Conservation (phyloP, 2,113 vertebrate species). For the Accipiter virgatus region DNA sequence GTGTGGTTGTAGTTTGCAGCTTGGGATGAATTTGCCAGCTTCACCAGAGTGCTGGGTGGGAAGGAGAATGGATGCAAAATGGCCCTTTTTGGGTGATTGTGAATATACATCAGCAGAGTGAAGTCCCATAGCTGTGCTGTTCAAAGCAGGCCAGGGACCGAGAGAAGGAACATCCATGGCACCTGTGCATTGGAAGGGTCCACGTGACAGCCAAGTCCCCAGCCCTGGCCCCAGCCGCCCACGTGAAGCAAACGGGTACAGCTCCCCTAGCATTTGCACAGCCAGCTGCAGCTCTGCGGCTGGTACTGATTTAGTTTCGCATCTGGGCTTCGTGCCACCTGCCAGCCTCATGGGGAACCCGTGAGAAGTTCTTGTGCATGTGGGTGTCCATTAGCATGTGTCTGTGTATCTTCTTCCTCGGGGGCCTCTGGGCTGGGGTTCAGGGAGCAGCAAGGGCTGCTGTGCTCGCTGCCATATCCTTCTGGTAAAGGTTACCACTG, state of each 20-base stretch:
- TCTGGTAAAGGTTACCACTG: not conserved
- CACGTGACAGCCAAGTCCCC: not conserved
- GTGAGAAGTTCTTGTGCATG: rapidly evolving
- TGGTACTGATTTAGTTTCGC: not conserved
- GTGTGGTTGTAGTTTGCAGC: not conserved
- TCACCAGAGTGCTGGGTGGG: not conserved
- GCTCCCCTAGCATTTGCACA: not conserved
- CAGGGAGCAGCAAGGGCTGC: not conserved
- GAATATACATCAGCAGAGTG: not conserved
- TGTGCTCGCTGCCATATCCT: not conserved
- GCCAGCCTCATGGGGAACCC: rapidly evolving
- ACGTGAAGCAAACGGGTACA: not conserved
- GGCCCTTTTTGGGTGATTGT: not conserved
- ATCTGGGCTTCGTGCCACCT: not conserved
- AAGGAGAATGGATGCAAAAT: not conserved
- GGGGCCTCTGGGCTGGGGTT: not conserved
- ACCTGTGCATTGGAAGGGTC: not conserved
- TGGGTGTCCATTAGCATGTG: not conserved
- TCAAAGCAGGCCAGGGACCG: not conserved
- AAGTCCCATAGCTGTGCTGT: not conserved
- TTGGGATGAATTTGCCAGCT: not conserved
- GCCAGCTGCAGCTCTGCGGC: not conserved
- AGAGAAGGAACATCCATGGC: not conserved
- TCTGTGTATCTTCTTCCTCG: rapidly evolving
- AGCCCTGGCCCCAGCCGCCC: not conserved